Conservation (phyloP, 2,797 vertebrate genomes). For the Sebastiscus albofasciatus region DNA sequence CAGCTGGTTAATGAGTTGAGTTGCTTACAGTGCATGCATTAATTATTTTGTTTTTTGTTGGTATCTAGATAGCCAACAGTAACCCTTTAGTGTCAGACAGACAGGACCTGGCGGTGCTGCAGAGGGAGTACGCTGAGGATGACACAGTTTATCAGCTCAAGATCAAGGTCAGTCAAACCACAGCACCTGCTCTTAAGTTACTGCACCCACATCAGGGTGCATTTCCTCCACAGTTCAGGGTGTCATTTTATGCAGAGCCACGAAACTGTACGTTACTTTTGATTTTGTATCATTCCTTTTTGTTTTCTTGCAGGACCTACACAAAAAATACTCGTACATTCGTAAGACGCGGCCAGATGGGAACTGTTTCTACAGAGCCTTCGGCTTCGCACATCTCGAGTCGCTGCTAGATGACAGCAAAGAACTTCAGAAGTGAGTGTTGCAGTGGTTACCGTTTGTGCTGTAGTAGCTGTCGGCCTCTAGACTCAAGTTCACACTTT, state of each 20-base stretch:
- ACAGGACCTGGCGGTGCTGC: constrained; percentile 90
- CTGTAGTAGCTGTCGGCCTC: neutral
- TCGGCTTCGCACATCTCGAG: constrained; percentile 92
- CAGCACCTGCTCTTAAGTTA: neutral
- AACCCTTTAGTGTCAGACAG: constrained; percentile 94
- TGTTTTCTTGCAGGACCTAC: constrained; percentile 82
- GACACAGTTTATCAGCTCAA: constrained; percentile 94
- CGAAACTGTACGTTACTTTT: neutral
- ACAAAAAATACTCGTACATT: constrained; percentile 93
- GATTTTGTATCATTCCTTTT: neutral
- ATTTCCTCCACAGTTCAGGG: neutral
- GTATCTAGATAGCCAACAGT: constrained; percentile 91
- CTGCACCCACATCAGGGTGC: neutral
- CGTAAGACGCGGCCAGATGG: constrained; percentile 94
- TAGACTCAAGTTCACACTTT: neutral
- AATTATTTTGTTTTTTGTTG: constrained; percentile 8
- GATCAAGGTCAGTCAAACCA: constrained; percentile 85
- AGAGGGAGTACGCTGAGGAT: constrained; percentile 91
- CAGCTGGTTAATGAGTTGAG: neutral
- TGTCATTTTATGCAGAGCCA: neutral
- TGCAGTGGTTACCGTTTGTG: neutral
- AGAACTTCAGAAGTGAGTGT: constrained; percentile 88
- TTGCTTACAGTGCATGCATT: neutral
- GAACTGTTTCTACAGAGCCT: constrained; percentile 95
- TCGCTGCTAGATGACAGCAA: constrained; percentile 91